phyloP scores from a whole-genome alignment of 2,888 invertebrate genomes.

The Nowickia ferox region DNA sequence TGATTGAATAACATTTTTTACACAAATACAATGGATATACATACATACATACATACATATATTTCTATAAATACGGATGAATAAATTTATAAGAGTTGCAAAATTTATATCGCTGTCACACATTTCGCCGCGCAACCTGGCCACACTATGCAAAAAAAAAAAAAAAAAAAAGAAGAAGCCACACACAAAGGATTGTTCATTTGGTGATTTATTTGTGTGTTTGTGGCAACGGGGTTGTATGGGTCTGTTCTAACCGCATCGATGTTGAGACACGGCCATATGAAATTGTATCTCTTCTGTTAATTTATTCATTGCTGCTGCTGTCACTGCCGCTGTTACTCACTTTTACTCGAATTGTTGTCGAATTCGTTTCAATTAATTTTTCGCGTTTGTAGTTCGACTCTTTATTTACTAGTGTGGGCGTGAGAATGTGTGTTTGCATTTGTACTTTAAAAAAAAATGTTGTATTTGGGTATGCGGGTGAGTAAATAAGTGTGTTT shows the following conservation, averaged over 20 bases:
- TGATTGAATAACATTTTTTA: neutral
- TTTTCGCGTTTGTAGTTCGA: constrained; percentile 57
- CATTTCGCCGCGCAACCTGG: neutral
- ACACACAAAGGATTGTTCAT: constrained; percentile 24
- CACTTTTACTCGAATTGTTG: constrained; percentile 37
- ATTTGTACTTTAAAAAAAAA: constrained; percentile 37
- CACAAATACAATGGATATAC: neutral
- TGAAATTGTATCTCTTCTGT: constrained; percentile 43
- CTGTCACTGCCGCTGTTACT: neutral
- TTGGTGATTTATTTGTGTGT: constrained; percentile 46
- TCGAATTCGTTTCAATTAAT: constrained; percentile 66
- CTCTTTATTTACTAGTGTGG: constrained; percentile 43
- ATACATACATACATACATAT: neutral
- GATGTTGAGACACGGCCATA: constrained; percentile 19
- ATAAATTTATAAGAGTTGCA: constrained; percentile 4
- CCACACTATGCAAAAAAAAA: neutral
- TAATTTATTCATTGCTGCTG: constrained; percentile 52
- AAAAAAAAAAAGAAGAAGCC: neutral
- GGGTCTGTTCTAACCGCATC: constrained; percentile 26
- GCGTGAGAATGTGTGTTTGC: neutral
- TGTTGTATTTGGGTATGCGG: neutral
- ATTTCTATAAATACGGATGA: constrained; percentile 8
- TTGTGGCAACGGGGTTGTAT: constrained; percentile 14
- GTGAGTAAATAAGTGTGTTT: constrained; percentile 7
- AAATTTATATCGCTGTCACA: constrained; percentile 35